These are phyloP conservation scores for Rousettus leschenaultii DNA, from an alignment of 2,113 vertebrate genomes.

Conservation along the genomic window DNA sequence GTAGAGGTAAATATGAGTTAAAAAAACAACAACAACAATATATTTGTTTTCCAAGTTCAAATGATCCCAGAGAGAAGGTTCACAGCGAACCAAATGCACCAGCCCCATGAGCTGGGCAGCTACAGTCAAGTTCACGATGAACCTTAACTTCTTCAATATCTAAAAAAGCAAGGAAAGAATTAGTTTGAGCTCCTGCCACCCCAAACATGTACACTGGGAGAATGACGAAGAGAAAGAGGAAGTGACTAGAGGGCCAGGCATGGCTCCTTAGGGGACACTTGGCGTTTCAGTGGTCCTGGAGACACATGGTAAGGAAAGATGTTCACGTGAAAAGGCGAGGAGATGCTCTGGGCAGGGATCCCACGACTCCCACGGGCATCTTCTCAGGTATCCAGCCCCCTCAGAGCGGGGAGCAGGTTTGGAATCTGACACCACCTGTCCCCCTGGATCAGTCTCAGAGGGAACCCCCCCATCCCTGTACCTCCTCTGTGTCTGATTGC, in stretches of 20 bases:
- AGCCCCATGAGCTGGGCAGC: not conserved
- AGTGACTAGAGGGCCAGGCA: no score
- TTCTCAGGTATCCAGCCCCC: not conserved
- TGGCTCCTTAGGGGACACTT: no score
- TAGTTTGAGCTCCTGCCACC: not conserved
- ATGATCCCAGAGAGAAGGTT: conserved; percentile 51
- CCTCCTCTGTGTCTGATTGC: not conserved
- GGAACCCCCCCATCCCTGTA: not conserved
- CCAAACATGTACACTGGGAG: not conserved
- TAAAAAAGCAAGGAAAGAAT: not conserved
- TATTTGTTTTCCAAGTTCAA: conserved; percentile 32
- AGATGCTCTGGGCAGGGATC: not conserved
- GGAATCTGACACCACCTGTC: not conserved
- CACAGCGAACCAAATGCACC: no score
- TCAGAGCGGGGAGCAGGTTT: not conserved
- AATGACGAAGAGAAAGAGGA: not conserved
- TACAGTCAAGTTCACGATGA: not conserved
- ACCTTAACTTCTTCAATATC: not conserved
- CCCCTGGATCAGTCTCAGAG: not conserved
- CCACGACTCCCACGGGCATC: not conserved
- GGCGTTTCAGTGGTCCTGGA: accelerated
- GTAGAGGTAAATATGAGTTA: not conserved
- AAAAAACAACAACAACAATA: not conserved
- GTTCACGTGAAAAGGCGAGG: not conserved
- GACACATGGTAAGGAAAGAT: accelerated